phyloP scores from a whole-genome alignment of 2,797 vertebrate genomes.

The Petrocephalus sullivani region DNA sequence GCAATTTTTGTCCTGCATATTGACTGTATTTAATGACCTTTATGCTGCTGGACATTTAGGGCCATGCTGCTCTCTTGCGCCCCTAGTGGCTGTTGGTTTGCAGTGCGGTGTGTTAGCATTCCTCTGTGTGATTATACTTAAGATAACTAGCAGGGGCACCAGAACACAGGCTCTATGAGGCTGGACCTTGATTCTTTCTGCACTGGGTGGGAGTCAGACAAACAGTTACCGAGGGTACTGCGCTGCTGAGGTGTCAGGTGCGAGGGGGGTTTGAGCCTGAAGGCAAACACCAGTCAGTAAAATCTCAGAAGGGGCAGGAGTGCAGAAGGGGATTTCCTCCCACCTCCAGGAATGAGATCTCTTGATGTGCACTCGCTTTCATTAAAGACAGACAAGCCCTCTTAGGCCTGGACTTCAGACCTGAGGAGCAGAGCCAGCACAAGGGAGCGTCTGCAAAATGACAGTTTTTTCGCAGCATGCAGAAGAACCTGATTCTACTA shows the following conservation, averaged over 20 bases:
- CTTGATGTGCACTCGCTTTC: not conserved
- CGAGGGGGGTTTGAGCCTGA: not conserved
- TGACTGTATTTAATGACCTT: not conserved
- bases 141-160: not conserved
- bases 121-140: slow-evolving; percentile 5
- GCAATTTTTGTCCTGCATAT: not conserved
- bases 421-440: not conserved
- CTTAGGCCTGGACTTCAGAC: not conserved
- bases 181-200: not conserved
- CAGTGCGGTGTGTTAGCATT: not conserved
- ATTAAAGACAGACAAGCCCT: not conserved
- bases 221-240: not conserved
- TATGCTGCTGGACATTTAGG: not conserved
- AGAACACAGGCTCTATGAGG: not conserved
- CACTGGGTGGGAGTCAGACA: not conserved
- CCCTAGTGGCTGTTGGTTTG: not conserved
- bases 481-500: not conserved
- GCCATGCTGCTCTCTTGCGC: not conserved
- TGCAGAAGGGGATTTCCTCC: not conserved
- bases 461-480: not conserved
- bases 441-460: not conserved
- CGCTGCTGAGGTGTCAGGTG: not conserved
- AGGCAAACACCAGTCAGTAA: slow-evolving; percentile 4
- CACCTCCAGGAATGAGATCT: not conserved
- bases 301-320: not conserved